Percentiles rank a stretch among this genome's conserved stretches.
Evolutionary conservation across 2,113 vertebrate genomes (phyloP).

Genomic region (rat (Rattus norvegicus)): GRCr8 NC_086023.1:123423501-123424000

Average conservation of each 20-base stretch:
- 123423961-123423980: neutral
- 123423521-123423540: neutral
- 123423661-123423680: conserved; percentile 14
- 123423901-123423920: conserved; percentile 25
- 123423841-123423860: neutral
- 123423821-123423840: conserved; percentile 58
- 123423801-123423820: conserved; percentile 71
- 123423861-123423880: neutral
- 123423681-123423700: conserved; percentile 8
- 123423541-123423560: neutral
- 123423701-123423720: conserved; percentile 38
- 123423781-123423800: conserved; percentile 70
- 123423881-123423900: neutral
- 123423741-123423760: conserved; percentile 28
- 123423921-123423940: conserved; percentile 47
- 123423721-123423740: neutral
- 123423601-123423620: neutral
- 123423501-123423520: neutral
- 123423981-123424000: conserved; percentile 48
- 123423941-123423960: neutral
- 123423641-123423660: conserved; percentile 13
- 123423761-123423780: conserved; percentile 60
- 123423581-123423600: neutral
- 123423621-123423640: neutral
- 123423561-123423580: neutral